Evolutionary conservation across 2,797 vertebrate species (phyloP).

Genomic region (Hemibagrus guttatus): DNA sequence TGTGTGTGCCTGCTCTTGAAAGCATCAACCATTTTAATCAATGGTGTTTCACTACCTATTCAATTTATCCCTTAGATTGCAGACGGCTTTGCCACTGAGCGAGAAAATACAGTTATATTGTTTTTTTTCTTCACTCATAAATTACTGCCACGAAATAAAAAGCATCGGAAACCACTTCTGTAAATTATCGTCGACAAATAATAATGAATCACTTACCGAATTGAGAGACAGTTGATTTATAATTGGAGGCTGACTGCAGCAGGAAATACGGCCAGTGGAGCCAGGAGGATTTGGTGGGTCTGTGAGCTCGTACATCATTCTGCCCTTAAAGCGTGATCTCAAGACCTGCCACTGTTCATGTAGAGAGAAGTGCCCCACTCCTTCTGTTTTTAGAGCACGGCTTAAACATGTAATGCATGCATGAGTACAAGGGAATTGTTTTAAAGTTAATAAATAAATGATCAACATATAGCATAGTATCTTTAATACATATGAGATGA

Average conservation of each 20-base stretch:
- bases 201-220: constrained; percentile 74
- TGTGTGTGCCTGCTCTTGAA: constrained; percentile 60
- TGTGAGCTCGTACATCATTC: constrained; percentile 70
- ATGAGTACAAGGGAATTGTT: neutral
- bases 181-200: constrained; percentile 78
- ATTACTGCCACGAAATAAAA: constrained; percentile 75
- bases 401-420: constrained; percentile 13
- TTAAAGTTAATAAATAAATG: neutral
- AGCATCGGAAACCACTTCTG: constrained; percentile 74
- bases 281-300: constrained; percentile 69
- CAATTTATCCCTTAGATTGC: constrained; percentile 68
- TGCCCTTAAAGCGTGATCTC: constrained; percentile 51
- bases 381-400: constrained; percentile 8
- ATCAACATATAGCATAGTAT: neutral
- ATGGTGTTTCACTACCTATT: constrained; percentile 69
- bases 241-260: constrained; percentile 66
- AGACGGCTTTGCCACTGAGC: constrained; percentile 62
- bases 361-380: constrained; percentile 26
- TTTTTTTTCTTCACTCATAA: constrained; percentile 61
- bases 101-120: constrained; percentile 65
- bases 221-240: constrained; percentile 74
- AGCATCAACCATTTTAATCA: constrained; percentile 73
- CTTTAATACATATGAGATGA: neutral
- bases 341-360: constrained; percentile 46
- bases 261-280: constrained; percentile 70